Evolutionary conservation across 92 coral and sea anemone species (phyloP), one percentile per base, ranked within the genome.

Genomic region (Parazoanthus swiftii): DNA sequence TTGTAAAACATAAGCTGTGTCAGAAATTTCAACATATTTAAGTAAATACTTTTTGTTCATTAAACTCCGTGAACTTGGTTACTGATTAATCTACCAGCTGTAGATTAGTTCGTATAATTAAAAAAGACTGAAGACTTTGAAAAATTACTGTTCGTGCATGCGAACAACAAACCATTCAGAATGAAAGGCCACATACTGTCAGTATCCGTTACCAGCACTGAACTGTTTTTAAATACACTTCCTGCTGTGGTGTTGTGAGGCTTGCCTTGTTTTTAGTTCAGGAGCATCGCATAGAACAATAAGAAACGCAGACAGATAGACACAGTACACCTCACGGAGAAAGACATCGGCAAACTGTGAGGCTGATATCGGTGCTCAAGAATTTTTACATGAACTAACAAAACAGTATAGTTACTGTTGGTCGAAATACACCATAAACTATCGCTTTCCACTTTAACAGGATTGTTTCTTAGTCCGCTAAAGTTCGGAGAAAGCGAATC

Each of bases 161-260:
- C 6, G 6, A 73, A n/a, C 1, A 37, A 73, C 77, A 25, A 73
- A 6, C 26, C 70, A 20, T 63, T 63, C 6, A 63, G 35, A 1
- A 33, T 73, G n/a, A 73, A 33, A 11, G 20, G 42, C 77, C 21
- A 15, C 38, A 10, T 26, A 21, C 77, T 73, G 77, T 11, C 11
- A 29, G 42, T 33, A 73, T 73, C 77, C 33, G n/a, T 37, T 23
- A 25, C 38, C 63, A 79, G 37, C 82, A 79, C 9, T 48, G 82
- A 79, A 79, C 82, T 44, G 59, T 79, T 79, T 44, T 33, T 79
- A 48, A 79, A 44, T 29, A 26, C 66, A 25, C 48, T 79, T 46
- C 82, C 82, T 79, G 82, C 82, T 48, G 82, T 33, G 82, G 9
- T 25, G 66, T 29, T 76, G 39, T 44, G 65, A 79, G n/a, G 38